phyloP scores from a whole-genome alignment of 1,140 invertebrate species.

The Pseudomyrmex dendroicus region DNA sequence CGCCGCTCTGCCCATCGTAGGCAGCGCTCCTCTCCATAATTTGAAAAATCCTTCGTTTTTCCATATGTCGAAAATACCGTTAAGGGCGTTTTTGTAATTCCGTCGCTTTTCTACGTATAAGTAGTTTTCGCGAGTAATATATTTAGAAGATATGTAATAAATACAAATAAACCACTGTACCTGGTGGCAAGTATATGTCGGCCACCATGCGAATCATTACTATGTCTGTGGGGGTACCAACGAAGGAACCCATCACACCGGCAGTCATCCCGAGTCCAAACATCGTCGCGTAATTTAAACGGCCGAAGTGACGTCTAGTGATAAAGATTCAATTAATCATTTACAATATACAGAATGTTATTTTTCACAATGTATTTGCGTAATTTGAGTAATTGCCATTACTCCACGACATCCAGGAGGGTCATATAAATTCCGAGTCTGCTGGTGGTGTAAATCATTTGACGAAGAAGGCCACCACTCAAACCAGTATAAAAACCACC shows the following conservation, averaged over 20 bases:
- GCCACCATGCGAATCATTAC: conserved; percentile 90
- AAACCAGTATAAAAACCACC: conserved; percentile 87
- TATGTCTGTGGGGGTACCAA: conserved; percentile 76
- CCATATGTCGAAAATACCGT: conserved; percentile 88
- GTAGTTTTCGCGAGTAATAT: background rate
- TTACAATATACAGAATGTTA: background rate
- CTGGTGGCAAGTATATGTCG: conserved; percentile 88
- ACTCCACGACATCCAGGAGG: conserved; percentile 84
- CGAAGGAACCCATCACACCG: conserved; percentile 62
- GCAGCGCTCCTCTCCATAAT: conserved; percentile 88
- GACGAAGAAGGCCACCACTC: conserved; percentile 88
- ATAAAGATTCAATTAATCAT: background rate
- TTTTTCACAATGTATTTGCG: background rate
- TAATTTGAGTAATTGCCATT: conserved; percentile 8
- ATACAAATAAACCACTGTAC: conserved; percentile 49
- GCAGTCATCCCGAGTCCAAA: conserved; percentile 65
- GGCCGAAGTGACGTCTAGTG: conserved; percentile 58
- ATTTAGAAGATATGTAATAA: background rate
- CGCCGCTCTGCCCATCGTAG: conserved; percentile 85
- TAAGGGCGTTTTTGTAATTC: conserved; percentile 89
- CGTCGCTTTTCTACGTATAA: conserved; percentile 83
- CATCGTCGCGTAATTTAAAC: conserved; percentile 65
- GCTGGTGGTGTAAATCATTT: conserved; percentile 89
- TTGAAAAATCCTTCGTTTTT: conserved; percentile 88
- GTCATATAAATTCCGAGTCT: conserved; percentile 88